phyloP scores from a whole-genome alignment of 2,797 vertebrate genomes.

The Potorous gilbertii region DNA sequence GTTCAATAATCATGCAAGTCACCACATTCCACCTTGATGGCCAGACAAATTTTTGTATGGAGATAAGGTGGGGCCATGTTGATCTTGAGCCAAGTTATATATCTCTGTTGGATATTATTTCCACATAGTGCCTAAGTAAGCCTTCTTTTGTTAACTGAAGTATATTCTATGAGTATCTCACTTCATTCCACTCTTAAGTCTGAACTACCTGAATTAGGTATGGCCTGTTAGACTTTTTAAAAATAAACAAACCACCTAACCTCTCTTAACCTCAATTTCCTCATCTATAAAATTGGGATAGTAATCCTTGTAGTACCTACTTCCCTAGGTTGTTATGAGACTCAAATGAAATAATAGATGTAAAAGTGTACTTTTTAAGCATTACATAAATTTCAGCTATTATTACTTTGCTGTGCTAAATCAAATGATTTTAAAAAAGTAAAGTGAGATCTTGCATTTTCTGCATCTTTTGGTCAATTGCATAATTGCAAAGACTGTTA shows the following conservation, averaged over 20 bases:
- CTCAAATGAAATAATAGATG: not conserved
- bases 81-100: not conserved
- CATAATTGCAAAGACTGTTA: not conserved
- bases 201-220: not conserved
- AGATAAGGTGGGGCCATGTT: not conserved
- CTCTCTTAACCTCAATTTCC: not conserved
- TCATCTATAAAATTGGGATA: not conserved
- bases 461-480: not conserved
- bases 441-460: not conserved
- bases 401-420: not conserved
- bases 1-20: not conserved
- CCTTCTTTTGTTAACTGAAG: not conserved
- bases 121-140: not conserved
- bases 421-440: not conserved
- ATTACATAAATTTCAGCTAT: not conserved
- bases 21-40: not conserved
- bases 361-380: not conserved
- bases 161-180: not conserved
- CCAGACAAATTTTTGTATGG: not conserved
- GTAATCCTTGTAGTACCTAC: not conserved
- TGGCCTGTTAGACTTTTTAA: not conserved
- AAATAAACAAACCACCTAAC: not conserved
- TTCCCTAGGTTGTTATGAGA: not conserved
- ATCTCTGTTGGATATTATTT: not conserved
- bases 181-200: not conserved